A percentile compares a stretch with the other conserved stretches of the same genome.
These are phyloP conservation scores for Ctenopoma multispine DNA, from an alignment of 2,797 vertebrate genomes.

Conservation along the genomic window DNA sequence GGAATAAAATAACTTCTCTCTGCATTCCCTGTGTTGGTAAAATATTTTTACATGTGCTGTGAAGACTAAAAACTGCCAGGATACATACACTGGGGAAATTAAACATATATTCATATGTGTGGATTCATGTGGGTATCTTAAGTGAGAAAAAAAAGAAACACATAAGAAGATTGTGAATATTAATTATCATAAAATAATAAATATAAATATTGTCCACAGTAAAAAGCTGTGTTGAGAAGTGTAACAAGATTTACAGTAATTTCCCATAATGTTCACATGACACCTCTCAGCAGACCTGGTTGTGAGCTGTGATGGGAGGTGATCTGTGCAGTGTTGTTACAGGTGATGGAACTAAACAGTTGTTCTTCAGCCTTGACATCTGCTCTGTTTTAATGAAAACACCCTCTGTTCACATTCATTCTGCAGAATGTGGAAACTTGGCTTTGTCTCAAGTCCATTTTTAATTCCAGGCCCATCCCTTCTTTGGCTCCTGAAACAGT, in stretches of 20 bases:
- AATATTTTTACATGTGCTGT: no score
- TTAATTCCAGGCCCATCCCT: conserved; percentile 42
- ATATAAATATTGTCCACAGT: no score
- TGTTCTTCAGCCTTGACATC: conserved; percentile 34
- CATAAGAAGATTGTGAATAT: no score
- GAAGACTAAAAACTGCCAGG: no score
- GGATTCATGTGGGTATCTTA: no score
- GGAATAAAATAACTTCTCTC: no score
- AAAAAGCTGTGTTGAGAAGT: neutral
- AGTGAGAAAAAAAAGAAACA: no score
- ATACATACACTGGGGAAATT: no score
- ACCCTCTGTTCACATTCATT: conserved; percentile 31
- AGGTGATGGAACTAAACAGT: conserved; percentile 44
- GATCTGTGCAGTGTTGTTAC: conserved; percentile 24
- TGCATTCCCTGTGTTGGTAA: no score
- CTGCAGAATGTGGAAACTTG: conserved; percentile 59
- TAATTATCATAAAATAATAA: neutral
- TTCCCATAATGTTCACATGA: neutral
- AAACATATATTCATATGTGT: no score
- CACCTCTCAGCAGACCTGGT: neutral
- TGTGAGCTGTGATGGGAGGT: conserved; percentile 2
- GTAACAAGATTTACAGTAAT: no score
- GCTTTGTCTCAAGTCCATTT: conserved; percentile 47
- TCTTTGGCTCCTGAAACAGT: conserved; percentile 34
- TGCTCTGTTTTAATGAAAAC: conserved; percentile 46